Evolutionary conservation across 1,140 invertebrate species (phyloP).

Genomic region (Caerostris extrusa): DNA sequence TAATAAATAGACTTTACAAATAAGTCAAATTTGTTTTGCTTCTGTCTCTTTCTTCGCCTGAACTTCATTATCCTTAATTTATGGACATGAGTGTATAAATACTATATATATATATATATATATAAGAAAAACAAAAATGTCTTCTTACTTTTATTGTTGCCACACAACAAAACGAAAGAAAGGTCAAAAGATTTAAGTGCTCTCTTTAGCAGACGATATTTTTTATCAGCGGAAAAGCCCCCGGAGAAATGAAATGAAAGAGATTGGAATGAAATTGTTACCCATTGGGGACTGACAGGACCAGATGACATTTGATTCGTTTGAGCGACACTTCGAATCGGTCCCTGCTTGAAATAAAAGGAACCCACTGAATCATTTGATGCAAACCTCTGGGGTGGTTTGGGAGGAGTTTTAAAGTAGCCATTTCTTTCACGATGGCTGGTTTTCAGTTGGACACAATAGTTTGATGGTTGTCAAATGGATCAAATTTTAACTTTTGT

Average conservation of each 20-base stretch:
- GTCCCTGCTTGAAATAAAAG: constrained; percentile 12
- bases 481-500: constrained; percentile 12
- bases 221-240: constrained; percentile 43
- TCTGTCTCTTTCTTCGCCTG: too few relatives aligned
- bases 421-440: neutral
- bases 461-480: constrained; percentile 33
- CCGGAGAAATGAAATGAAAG: constrained; percentile 41
- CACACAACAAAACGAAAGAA: constrained; percentile 6
- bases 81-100: too few relatives aligned
- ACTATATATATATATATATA: neutral
- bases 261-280: constrained; percentile 59
- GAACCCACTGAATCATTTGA: constrained; percentile 2
- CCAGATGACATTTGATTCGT: constrained; percentile 20
- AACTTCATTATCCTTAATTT: too few relatives aligned
- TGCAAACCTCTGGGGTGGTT: neutral
- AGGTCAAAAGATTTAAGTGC: constrained; percentile 15
- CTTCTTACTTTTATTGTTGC: constrained; percentile 17
- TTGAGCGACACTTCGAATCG: neutral
- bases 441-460: neutral
- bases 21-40: too few relatives aligned
- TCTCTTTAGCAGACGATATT: constrained; percentile 34
- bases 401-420: neutral
- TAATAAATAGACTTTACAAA: too few relatives aligned
- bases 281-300: constrained; percentile 38
- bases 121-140: neutral